Evolutionary conservation across 2,113 vertebrate genomes (phyloP).

Genomic region (Xenotilapia caudafasciata): DNA sequence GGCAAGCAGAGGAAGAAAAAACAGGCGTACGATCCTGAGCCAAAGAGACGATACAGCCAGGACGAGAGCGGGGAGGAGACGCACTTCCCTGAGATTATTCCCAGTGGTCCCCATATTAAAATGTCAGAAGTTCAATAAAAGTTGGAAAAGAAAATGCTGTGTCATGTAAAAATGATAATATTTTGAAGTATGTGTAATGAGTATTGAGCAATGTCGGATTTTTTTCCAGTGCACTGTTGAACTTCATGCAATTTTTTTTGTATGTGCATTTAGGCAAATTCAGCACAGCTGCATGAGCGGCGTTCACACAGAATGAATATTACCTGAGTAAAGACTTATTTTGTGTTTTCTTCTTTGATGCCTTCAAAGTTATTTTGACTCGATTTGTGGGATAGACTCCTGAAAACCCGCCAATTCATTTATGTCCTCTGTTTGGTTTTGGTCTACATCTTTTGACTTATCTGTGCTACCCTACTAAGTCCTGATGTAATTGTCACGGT

Average conservation of each 20-base stretch:
- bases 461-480: neutral
- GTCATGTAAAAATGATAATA: neutral
- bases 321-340: neutral
- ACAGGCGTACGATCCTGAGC: neutral
- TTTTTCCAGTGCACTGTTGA: neutral
- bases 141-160: neutral
- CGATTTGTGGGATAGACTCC: neutral
- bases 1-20: accelerated
- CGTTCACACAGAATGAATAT: neutral
- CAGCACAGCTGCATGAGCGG: neutral
- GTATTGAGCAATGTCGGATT: neutral
- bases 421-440: neutral
- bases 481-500: neutral
- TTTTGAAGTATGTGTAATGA: neutral
- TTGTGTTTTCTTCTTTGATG: neutral
- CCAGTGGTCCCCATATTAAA: neutral
- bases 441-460: neutral
- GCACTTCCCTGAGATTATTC: neutral
- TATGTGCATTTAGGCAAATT: neutral
- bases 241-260: neutral
- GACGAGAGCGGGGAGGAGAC: neutral
- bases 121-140: neutral
- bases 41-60: neutral
- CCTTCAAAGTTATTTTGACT: neutral
- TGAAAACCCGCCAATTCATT: neutral